phyloP scores from a whole-genome alignment of 2,888 invertebrate species.

The Brachypterus glaber region DNA sequence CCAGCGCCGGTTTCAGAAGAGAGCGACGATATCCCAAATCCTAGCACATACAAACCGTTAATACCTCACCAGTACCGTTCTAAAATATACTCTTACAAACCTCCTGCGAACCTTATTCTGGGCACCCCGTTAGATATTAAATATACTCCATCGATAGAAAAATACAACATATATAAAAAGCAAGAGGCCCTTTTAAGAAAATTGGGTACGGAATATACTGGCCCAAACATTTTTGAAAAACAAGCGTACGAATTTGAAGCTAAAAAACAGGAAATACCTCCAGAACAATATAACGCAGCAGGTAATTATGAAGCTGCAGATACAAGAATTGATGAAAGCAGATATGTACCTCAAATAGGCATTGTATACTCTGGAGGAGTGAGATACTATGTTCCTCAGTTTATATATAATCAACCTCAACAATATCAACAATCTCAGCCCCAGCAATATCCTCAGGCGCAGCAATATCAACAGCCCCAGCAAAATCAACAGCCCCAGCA shows the following conservation, averaged over 20 bases:
- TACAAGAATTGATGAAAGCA: constrained; percentile 10
- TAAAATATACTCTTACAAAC: constrained; percentile 29
- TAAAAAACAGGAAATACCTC: constrained; percentile 21
- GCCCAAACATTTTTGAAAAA: constrained; percentile 37
- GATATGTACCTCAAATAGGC: constrained; percentile 37
- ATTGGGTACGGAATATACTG: constrained; percentile 34
- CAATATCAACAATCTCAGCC: constrained; percentile 4
- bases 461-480: too few species aligned
- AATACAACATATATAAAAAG: constrained; percentile 30
- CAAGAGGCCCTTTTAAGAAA: constrained; percentile 27
- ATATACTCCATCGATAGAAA: constrained; percentile 31
- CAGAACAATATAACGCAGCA: constrained; percentile 7
- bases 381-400: constrained; percentile 39
- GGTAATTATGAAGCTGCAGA: too few species aligned
- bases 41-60: constrained; percentile 32
- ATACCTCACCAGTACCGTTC: constrained; percentile 34
- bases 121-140: constrained; percentile 37
- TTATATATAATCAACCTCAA: constrained; percentile 21
- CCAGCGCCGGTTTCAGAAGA: constrained; percentile 38
- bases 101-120: constrained; percentile 31
- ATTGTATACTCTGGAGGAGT: constrained; percentile 38
- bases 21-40: constrained; percentile 35
- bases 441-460: too few species aligned
- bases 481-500: too few species aligned
- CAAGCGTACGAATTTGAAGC: constrained; percentile 35